phyloP scores from a whole-genome alignment of 2,113 vertebrate species.

The Trachemys scripta region DNA sequence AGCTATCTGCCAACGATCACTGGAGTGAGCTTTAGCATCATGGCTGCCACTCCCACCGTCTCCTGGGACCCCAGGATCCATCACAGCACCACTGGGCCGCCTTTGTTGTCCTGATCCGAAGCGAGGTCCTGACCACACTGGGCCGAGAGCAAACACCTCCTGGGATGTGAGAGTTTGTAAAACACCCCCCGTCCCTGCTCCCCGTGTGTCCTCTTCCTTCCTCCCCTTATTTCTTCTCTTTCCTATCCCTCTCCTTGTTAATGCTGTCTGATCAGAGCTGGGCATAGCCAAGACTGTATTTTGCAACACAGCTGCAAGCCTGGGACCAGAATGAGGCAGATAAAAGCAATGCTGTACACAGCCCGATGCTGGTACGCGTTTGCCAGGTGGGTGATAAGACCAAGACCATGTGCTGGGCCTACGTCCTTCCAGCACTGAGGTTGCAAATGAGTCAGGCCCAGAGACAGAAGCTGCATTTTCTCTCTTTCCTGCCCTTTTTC shows the following conservation, averaged over 20 bases:
- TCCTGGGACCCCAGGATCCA: neutral
- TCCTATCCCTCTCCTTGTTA: neutral
- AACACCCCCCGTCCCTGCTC: neutral
- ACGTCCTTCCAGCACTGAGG: neutral
- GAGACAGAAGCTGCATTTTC: neutral
- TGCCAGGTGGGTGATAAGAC: too few species aligned
- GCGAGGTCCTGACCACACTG: neutral
- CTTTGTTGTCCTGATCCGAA: too few species aligned
- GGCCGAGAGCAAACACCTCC: neutral
- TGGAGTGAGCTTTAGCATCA: too few species aligned
- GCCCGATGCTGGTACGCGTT: neutral
- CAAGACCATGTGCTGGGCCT: neutral
- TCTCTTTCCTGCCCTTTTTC: neutral
- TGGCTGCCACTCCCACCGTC: neutral
- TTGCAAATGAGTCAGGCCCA: too few species aligned
- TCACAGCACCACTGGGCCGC: neutral
- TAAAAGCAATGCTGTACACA: neutral
- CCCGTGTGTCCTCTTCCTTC: neutral
- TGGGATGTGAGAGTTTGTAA: too few species aligned
- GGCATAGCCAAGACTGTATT: neutral
- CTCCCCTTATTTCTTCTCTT: neutral
- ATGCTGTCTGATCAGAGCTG: neutral
- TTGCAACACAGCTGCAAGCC: too few species aligned
- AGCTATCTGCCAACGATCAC: neutral
- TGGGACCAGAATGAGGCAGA: neutral